Base-by-base conservation (phyloP, 37 sponge, comb jelly and placozoan genomes). In the Hormiphora californensis region DNA sequence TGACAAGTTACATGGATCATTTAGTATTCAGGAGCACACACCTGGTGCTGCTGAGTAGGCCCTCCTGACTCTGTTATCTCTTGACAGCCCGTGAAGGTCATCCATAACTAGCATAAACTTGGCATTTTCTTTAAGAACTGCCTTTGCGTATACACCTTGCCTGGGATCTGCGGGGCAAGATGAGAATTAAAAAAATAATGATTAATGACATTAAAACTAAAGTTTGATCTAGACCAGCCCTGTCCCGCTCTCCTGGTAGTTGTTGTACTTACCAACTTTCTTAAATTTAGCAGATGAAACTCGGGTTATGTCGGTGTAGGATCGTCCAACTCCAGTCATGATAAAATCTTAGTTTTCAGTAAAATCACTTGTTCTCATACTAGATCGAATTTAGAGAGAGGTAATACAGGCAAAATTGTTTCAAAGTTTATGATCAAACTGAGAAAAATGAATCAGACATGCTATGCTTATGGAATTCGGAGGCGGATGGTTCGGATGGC, bases 31-130 rank as follows among this genome's bases (percentile, higher is more conserved):
- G 53, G 15, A 49, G 15, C 9, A 28, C 61, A 28, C n/a, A 57
- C 61, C 61, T 27, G 81, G 81, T 73, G 40, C 30, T 3, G 36
- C 35, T 36, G 81, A 73, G 25, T 36, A 73, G 8, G 81, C 81
- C 8, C 35, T 22, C 23, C 25, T 73, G 27, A 73, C 44, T 2
- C 5, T 27, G 2, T 73, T 22, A 73, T 73, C 81, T 9, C 44
- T 32, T 23, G 30, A 23, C 27, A 28, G 30, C 61, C 7, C 27
- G 1, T 43, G 22, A 1, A 43, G 46, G 43, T 73, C 43, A 43
- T 73, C 81, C 81, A 73, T 73, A 9, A 73, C 81, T 11, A 73
- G 46, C 81, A 73, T 73, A 41, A 73, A 73, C 44, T 73, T 73
- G 5, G 81, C 81, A 73, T 73, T 73, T 73, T 73, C 81, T 40